Evolutionary conservation across 2,797 vertebrate genomes (phyloP).

Genomic region (Rhinella marina): DNA sequence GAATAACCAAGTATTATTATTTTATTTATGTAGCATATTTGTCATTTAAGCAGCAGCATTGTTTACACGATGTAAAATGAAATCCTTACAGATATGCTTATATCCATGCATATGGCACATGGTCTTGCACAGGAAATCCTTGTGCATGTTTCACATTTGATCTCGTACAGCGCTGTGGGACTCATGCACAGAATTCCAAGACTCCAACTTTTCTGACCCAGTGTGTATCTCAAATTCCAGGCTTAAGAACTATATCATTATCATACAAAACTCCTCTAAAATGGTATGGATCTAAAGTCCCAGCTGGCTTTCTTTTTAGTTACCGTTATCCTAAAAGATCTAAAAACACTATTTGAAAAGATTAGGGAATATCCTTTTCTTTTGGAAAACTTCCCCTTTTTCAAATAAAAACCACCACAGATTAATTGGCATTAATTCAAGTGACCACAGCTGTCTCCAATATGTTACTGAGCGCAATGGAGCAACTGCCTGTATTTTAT

Average conservation of each 20-base stretch:
- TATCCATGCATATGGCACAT: slow-evolving; percentile 30
- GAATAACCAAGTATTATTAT: neutral
- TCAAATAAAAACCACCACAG: slow-evolving; percentile 60
- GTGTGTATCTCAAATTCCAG: slow-evolving; percentile 55
- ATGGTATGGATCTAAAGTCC: slow-evolving; percentile 42
- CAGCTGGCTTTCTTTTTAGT: slow-evolving; percentile 70
- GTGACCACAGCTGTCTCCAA: slow-evolving; percentile 70
- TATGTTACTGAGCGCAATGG: slow-evolving; percentile 60
- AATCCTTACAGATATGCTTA: slow-evolving; percentile 6
- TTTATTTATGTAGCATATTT: neutral
- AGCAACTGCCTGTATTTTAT: slow-evolving; percentile 63
- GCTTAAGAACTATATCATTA: slow-evolving; percentile 51
- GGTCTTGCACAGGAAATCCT: slow-evolving; percentile 48
- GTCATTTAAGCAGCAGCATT: neutral
- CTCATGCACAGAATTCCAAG: slow-evolving; percentile 29
- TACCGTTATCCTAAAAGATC: slow-evolving; percentile 52
- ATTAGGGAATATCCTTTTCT: slow-evolving; percentile 52
- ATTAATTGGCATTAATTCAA: slow-evolving; percentile 67
- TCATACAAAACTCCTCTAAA: slow-evolving; percentile 40
- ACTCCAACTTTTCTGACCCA: slow-evolving; percentile 30
- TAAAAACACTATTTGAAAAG: slow-evolving; percentile 62
- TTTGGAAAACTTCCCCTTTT: slow-evolving; percentile 41
- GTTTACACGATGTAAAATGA: neutral
- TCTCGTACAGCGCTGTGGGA: slow-evolving; percentile 30
- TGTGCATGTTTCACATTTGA: slow-evolving; percentile 42